Conservation (phyloP, 2,113 vertebrate genomes). For the Macquaria australasica region DNA sequence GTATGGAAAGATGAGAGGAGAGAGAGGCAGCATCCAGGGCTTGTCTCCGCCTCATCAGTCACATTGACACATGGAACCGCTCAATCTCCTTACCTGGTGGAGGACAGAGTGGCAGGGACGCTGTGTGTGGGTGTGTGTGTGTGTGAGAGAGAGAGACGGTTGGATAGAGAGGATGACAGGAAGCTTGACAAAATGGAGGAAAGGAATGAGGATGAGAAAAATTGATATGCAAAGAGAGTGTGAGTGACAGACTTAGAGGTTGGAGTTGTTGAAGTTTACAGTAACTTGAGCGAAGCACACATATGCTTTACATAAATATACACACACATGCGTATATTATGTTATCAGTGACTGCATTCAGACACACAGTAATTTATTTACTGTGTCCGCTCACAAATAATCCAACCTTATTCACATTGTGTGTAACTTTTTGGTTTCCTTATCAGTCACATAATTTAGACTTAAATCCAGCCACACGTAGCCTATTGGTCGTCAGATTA, state of each 20-base stretch:
- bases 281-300: not conserved
- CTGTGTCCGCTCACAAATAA: conserved; percentile 23
- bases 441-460: conserved; percentile 6
- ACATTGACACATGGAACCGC: conserved; percentile 60
- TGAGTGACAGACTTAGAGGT: conserved; percentile 19
- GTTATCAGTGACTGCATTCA: conserved; percentile 4
- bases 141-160: not conserved
- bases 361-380: conserved; percentile 6
- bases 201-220: conserved; percentile 29
- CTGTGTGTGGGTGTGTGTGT: not conserved
- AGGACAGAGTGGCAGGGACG: conserved; percentile 38
- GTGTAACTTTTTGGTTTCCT: not conserved
- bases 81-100: conserved; percentile 68
- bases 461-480: conserved; percentile 21
- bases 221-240: conserved; percentile 14
- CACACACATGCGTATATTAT: conserved; percentile 6
- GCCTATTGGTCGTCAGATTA: conserved; percentile 43
- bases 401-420: conserved; percentile 1
- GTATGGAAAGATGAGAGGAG: conserved; percentile 51
- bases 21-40: conserved; percentile 33
- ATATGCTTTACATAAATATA: conserved; percentile 10
- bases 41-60: conserved; percentile 59
- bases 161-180: conserved; percentile 32
- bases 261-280: conserved; percentile 31
- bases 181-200: conserved; percentile 56